Base-by-base conservation (phyloP, 2,797 vertebrate genomes). In the Bryconaethiops microstoma region DNA sequence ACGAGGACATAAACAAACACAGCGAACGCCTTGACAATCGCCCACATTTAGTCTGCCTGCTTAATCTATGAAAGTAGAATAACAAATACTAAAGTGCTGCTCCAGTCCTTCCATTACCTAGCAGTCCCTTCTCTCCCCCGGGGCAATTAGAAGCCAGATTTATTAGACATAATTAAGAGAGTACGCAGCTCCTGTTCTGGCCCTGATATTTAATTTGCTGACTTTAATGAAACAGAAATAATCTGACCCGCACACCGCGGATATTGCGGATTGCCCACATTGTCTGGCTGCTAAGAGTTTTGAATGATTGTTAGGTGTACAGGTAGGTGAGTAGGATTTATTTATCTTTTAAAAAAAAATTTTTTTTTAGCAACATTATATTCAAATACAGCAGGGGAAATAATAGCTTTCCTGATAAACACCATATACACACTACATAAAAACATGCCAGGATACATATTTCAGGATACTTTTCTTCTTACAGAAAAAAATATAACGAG, bases 131-230 rank as follows among this genome's bases (percentile, higher is more conserved):
- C 89, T 89, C 91, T 92, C 92, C 93, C 91, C 86, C 90, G 92
- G 93, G 93, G 92, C 92, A 91, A 91, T 92, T 92, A 92, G 90
- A 89, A 92, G 90, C 90, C 92, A 93, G 93, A 94, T 95, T 94
- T 94, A 94, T 94, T 94, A 93, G 91, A 93, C 91, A 94, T 94
- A 94, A 94, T 94, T 95, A 94, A 95, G 90, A 93, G 91, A 92
- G 89, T 93, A 89, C 85, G 85, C 88, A 86, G 86, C 91, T 93
- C 89, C 88, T 93, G 90, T 91, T 91, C 87, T 87, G 85, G 90
- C 86, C 86, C 81, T 87, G 84, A 92, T 93, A 92, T 94, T 88
- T 92, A 92, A 94, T 93, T 93, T 93, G 88, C 88, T 91, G 88
- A 91, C 88, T 92, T 92, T 89, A 89, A 92, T 92, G 93, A 93